Evolutionary conservation across 1,140 invertebrate species (phyloP).

Genomic region (Gerris buenoi): DNA sequence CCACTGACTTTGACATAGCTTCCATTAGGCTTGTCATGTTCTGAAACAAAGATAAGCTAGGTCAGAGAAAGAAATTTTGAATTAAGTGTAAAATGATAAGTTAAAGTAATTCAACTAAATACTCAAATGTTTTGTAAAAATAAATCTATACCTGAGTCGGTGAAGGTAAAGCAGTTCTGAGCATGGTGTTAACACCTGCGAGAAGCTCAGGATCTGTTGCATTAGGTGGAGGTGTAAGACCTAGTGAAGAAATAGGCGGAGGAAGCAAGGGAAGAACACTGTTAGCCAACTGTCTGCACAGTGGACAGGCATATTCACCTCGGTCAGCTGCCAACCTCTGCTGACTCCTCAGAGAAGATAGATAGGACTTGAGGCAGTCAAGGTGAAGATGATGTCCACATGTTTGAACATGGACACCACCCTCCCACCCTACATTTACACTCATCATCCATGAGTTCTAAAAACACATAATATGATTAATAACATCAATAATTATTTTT

Average conservation of each 20-base stretch:
- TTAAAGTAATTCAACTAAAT: too few species aligned
- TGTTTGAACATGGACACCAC: slow-evolving; percentile 85
- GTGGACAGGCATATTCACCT: slow-evolving; percentile 83
- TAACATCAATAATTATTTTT: background rate
- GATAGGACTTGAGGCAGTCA: slow-evolving; percentile 78
- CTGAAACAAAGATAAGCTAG: too few species aligned
- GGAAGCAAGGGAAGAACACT: slow-evolving; percentile 77
- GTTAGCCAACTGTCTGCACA: slow-evolving; percentile 86
- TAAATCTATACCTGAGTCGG: background rate
- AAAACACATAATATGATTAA: background rate
- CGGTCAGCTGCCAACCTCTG: slow-evolving; percentile 48
- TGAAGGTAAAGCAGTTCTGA: background rate
- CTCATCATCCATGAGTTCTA: slow-evolving; percentile 22
- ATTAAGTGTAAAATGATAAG: too few species aligned
- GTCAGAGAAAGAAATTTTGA: too few species aligned
- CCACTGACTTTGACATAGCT: slow-evolving; percentile 78
- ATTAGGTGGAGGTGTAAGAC: background rate
- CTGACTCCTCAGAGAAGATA: slow-evolving; percentile 59
- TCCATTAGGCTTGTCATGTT: slow-evolving; percentile 45
- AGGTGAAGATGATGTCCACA: slow-evolving; percentile 92
- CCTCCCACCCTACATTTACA: slow-evolving; percentile 79
- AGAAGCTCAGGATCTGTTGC: background rate
- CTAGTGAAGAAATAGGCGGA: slow-evolving; percentile 28
- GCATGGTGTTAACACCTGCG: background rate
- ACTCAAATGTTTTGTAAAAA: too few species aligned